These are phyloP conservation scores for Pseudopodoces humilis DNA, from an alignment of 2,113 vertebrate species.

Conservation along the genomic window DNA sequence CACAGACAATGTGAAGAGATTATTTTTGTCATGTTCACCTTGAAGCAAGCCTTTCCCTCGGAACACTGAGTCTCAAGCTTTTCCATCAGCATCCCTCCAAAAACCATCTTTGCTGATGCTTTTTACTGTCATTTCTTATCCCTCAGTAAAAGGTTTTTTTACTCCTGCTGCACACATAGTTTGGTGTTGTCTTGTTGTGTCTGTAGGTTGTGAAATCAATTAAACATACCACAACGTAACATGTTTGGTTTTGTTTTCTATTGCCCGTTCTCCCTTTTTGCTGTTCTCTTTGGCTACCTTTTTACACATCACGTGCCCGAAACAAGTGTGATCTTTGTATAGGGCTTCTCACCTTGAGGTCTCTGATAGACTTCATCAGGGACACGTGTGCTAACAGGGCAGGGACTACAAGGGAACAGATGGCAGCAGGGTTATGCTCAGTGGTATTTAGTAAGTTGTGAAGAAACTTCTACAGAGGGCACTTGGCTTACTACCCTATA, in stretches of 20 bases:
- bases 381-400: rapidly evolving
- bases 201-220: not conserved
- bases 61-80: not conserved
- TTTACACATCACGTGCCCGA: not conserved
- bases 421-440: not conserved
- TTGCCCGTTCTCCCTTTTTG: not conserved
- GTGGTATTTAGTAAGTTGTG: not conserved
- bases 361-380: not conserved
- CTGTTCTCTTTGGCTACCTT: not conserved
- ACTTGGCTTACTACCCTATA: not conserved
- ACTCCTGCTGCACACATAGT: not conserved
- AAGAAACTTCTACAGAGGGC: not conserved
- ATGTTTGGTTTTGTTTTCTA: not conserved
- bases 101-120: not conserved
- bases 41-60: constrained; percentile 70
- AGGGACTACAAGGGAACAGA: not conserved
- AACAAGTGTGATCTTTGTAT: not conserved
- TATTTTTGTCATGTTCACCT: constrained; percentile 67
- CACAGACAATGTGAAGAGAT: constrained; percentile 45
- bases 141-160: not conserved
- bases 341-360: not conserved
- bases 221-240: not conserved
- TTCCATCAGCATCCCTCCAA: not conserved
- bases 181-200: not conserved
- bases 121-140: not conserved